phyloP scores from a whole-genome alignment of 2,797 vertebrate genomes.

The Schizopygopsis pylzovi region DNA sequence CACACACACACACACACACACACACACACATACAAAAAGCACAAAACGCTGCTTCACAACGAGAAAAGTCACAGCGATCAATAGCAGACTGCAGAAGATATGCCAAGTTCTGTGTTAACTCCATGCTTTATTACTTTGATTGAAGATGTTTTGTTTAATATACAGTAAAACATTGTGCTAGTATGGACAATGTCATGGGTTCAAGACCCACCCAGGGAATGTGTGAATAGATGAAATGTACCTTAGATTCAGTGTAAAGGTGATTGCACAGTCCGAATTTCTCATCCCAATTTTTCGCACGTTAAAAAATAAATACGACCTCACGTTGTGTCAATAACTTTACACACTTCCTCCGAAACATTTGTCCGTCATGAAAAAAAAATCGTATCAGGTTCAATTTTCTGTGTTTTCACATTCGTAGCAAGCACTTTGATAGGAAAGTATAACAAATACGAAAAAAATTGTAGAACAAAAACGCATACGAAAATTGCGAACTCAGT shows the following conservation, averaged over 20 bases:
- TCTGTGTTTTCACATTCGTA: no score
- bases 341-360: background rate
- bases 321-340: background rate
- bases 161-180: no score
- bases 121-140: conserved; percentile 13
- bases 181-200: background rate
- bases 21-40: background rate
- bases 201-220: background rate
- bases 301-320: background rate
- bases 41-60: background rate
- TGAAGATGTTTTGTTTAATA: conserved; percentile 1
- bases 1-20: no score
- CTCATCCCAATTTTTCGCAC: no score
- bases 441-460: no score
- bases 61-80: conserved; percentile 64
- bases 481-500: no score
- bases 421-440: background rate
- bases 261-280: background rate
- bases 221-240: background rate
- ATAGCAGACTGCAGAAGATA: conserved; percentile 49
- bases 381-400: no score
- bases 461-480: no score
- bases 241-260: background rate
- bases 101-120: background rate
- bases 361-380: background rate